A percentile compares a stretch with the other conserved stretches of the same genome.
Evolutionary conservation across 2,113 vertebrate genomes (phyloP).

Genomic region (Tragelaphus scriptus): DNA sequence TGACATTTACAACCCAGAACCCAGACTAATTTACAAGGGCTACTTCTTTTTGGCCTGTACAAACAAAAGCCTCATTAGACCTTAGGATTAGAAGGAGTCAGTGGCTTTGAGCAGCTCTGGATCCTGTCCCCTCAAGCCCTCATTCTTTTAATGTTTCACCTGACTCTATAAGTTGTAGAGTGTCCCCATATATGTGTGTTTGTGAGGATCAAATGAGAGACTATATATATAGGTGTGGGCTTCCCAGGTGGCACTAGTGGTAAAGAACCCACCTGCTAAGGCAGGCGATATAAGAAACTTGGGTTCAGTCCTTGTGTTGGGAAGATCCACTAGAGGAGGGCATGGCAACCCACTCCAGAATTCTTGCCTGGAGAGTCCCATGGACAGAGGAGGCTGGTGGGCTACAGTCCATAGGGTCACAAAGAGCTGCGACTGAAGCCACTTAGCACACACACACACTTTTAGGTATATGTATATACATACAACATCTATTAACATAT

Average conservation of each 20-base stretch:
- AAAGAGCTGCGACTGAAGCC: background rate
- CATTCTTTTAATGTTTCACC: background rate
- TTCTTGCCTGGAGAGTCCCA: background rate
- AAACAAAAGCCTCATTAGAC: background rate
- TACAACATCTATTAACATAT: background rate
- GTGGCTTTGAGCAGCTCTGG: background rate
- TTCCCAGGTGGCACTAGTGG: background rate
- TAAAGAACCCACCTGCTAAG: background rate
- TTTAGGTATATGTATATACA: background rate
- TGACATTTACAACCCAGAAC: background rate
- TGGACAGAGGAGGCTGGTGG: background rate
- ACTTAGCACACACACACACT: background rate
- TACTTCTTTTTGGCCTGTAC: background rate
- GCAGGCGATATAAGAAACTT: background rate
- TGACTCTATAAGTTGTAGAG: background rate
- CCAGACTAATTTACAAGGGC: background rate
- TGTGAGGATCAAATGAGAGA: background rate
- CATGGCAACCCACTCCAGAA: background rate
- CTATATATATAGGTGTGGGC: background rate
- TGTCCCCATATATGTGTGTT: background rate
- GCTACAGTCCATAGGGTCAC: background rate
- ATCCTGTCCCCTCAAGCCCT: background rate
- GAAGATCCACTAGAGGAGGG: background rate
- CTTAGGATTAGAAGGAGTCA: background rate
- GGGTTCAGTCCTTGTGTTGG: background rate